Evolutionary conservation across 2,888 invertebrate species (phyloP), one percentile per base, ranked within the genome.

Genomic region (Papilio gigon): DNA sequence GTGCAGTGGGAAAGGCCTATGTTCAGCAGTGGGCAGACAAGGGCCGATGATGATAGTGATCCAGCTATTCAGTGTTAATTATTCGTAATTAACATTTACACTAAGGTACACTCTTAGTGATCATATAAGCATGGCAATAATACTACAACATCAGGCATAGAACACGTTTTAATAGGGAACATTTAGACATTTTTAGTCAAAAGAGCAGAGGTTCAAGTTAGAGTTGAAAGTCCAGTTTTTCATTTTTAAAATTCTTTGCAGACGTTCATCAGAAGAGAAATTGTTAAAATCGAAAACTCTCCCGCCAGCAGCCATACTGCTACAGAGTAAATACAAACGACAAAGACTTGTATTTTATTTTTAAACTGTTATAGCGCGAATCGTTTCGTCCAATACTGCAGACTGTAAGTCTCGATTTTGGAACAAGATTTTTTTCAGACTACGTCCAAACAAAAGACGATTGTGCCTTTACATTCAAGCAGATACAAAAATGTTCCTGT

Each of bases 341-440:
- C 22, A 53, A n/a, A 30, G n/a, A 27, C 14, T 30, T 30, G 50
- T 53, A 30, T 53, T 53, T 50, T 50, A 50, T 50, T 50, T 50
- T 30, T 25, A 30, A 25, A 50, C 14, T 50, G 30, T 53, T 53
- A 53, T 30, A 30, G 30, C 27, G n/a, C 30, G 9, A 30, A 30
- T n/a, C n/a, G 53, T 53, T 53, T 53, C 25, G 50, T 50, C 30
- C 53, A 30, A 53, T 53, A 53, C 30, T 53, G 30, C 30, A 30
- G 50, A 50, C 27, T 30, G n/a, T n/a, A 9, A 53, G 53, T n/a
- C 53, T 53, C 25, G 53, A 30, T 30, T 53, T 53, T 53, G 30
- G 30, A 53, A 53, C 53, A 53, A 53, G 53, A 30, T 53, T 53
- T 53, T 53, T 53, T 53, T 30, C 53, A 50, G 53, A 30, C 53